These are phyloP conservation scores for Eulimnadia texana DNA, from an alignment of 1,140 invertebrate genomes.

Conservation along the genomic window DNA sequence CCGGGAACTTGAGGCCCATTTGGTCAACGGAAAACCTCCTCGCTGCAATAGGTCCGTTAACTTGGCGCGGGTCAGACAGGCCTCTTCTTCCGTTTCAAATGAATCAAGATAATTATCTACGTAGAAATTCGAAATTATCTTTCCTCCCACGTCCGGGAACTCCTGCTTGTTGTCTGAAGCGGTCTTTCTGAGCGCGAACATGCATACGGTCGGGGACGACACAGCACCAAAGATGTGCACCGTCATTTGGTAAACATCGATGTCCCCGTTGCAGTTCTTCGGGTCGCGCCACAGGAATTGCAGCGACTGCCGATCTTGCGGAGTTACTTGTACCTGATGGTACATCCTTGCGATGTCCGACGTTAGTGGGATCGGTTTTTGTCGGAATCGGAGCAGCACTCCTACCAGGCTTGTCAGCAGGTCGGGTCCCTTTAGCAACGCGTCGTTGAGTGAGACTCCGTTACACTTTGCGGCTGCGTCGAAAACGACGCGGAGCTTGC, in stretches of 20 bases:
- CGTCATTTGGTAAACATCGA: slow-evolving; percentile 11
- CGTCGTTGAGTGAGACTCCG: slow-evolving; percentile 2
- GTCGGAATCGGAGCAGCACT: slow-evolving; percentile 17
- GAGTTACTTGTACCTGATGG: slow-evolving; percentile 12
- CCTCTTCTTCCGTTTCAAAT: slow-evolving; percentile 6
- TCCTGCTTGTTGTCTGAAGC: slow-evolving; percentile 1
- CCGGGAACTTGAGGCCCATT: not conserved
- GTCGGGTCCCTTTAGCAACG: slow-evolving; percentile 16
- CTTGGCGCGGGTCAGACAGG: not conserved
- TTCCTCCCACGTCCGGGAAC: slow-evolving; percentile 1
- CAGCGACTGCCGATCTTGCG: slow-evolving; percentile 4
- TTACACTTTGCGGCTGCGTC: not conserved
- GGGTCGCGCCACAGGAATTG: slow-evolving; percentile 10
- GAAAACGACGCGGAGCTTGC: slow-evolving; percentile 5
- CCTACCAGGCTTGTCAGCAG: slow-evolving; percentile 13
- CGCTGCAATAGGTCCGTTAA: slow-evolving; percentile 2
- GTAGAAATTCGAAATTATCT: slow-evolving; percentile 14
- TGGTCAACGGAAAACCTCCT: not conserved
- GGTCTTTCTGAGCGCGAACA: not conserved
- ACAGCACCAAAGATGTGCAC: slow-evolving; percentile 15
- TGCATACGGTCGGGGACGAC: slow-evolving; percentile 4
- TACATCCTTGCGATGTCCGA: slow-evolving; percentile 17
- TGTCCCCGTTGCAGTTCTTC: not conserved
- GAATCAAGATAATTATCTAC: slow-evolving; percentile 18
- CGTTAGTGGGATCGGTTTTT: slow-evolving; percentile 7